Evolutionary conservation across 2,797 vertebrate genomes (phyloP).

Genomic region (Esox masquinongy): DNA sequence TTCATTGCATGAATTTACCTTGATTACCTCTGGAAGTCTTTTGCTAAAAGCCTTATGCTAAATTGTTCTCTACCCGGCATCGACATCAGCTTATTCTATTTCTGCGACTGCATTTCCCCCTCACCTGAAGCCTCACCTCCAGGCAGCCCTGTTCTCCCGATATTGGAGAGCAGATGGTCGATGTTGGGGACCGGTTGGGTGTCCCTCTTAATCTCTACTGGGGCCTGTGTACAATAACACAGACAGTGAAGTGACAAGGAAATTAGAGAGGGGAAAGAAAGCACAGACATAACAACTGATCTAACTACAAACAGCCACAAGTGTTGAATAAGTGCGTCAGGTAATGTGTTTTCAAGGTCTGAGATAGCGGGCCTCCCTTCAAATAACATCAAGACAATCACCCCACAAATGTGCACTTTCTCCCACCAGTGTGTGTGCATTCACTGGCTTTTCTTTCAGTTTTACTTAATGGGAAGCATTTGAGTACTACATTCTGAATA

Average conservation of each 20-base stretch:
- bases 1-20: neutral
- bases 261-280: neutral
- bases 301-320: neutral
- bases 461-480: no score
- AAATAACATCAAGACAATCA: no score
- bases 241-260: neutral
- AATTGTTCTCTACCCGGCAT: neutral
- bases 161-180: conserved; percentile 94
- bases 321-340: neutral
- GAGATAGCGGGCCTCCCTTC: no score
- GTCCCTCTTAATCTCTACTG: conserved; percentile 82
- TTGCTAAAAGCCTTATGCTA: neutral
- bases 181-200: conserved; percentile 89
- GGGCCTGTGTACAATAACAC: conserved; percentile 71
- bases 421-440: neutral
- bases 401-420: no score
- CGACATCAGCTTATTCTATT: neutral
- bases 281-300: neutral
- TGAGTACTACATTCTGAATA: no score
- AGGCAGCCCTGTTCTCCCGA: conserved; percentile 82
- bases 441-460: neutral
- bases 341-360: no score
- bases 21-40: neutral
- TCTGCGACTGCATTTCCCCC: conserved; percentile 20
- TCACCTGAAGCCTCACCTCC: conserved; percentile 86